Percentiles rank a stretch among this genome's conserved stretches.
Conservation (phyloP, 2,888 invertebrate genomes). For the Agrypnus murinus region DNA sequence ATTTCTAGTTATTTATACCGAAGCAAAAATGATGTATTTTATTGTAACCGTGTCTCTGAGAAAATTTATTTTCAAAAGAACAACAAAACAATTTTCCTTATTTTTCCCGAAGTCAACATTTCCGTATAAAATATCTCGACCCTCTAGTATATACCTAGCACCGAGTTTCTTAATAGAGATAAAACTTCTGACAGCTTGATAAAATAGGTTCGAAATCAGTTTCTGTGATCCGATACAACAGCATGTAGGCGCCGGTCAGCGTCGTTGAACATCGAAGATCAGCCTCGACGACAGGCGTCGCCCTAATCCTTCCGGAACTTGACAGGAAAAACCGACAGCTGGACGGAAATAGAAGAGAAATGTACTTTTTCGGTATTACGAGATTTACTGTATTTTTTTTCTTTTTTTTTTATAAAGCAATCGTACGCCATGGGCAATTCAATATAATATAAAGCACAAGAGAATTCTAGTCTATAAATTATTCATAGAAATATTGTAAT, state of each 20-base stretch:
- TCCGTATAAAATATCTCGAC: conserved; percentile 10
- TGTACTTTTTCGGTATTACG: conserved; percentile 35
- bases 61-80: not conserved
- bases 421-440: conserved; percentile 12
- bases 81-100: conserved; percentile 11
- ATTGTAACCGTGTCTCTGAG: not conserved
- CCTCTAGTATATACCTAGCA: conserved; percentile 14
- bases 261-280: conserved; percentile 39
- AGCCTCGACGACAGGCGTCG: conserved; percentile 45
- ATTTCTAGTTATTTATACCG: not conserved
- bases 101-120: not conserved
- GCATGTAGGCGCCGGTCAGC: conserved; percentile 46
- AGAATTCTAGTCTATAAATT: conserved; percentile 23
- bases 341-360: conserved; percentile 38
- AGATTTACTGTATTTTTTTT: conserved; percentile 37
- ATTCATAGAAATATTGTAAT: conserved; percentile 21
- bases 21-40: not conserved
- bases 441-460: conserved; percentile 8
- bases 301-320: conserved; percentile 46
- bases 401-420: conserved; percentile 32
- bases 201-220: conserved; percentile 46
- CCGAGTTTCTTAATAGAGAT: conserved; percentile 35
- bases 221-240: conserved; percentile 43
- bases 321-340: conserved; percentile 48
- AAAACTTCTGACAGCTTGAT: conserved; percentile 45